A percentile compares a stretch with the other conserved stretches of the same genome.
Conservation (phyloP, 2,113 vertebrate genomes). For the Oxygymnocypris stewartii region DNA sequence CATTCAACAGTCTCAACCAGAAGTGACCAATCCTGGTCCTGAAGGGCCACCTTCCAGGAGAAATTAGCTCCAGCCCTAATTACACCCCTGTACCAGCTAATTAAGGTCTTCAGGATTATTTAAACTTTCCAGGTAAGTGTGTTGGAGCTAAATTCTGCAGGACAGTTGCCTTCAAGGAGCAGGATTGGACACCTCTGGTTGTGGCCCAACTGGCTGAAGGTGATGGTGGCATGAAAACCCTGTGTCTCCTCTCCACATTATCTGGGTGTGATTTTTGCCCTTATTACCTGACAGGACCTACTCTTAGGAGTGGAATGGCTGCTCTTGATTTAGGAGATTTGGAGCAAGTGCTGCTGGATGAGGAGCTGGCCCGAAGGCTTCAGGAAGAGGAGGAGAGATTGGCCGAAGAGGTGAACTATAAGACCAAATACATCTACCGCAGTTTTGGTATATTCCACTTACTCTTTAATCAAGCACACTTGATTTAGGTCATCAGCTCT, state of each 20-base stretch:
- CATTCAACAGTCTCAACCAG: background rate
- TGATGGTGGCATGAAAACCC: conserved; percentile 16
- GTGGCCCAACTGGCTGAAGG: background rate
- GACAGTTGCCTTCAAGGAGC: background rate
- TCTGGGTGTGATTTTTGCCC: background rate
- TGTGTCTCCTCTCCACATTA: background rate
- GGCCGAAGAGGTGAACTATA: conserved; percentile 55
- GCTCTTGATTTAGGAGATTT: conserved; percentile 66
- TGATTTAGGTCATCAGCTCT: background rate
- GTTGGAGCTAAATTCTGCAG: background rate
- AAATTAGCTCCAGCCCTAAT: conserved; percentile 1
- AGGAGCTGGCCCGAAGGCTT: conserved; percentile 70
- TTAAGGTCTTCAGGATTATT: background rate
- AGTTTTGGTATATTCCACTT: background rate
- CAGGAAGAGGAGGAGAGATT: conserved; percentile 71
- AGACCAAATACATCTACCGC: background rate
- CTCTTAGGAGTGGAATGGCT: background rate
- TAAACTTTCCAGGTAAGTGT: background rate
- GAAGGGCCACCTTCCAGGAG: background rate
- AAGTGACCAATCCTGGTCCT: background rate
- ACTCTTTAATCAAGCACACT: background rate
- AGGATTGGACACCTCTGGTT: background rate
- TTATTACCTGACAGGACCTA: conserved; percentile 26
- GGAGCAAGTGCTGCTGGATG: conserved; percentile 73
- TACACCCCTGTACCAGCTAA: background rate